These are phyloP conservation scores for Orthonevra nobilis DNA, from an alignment of 2,888 invertebrate genomes.

Conservation along the genomic window DNA sequence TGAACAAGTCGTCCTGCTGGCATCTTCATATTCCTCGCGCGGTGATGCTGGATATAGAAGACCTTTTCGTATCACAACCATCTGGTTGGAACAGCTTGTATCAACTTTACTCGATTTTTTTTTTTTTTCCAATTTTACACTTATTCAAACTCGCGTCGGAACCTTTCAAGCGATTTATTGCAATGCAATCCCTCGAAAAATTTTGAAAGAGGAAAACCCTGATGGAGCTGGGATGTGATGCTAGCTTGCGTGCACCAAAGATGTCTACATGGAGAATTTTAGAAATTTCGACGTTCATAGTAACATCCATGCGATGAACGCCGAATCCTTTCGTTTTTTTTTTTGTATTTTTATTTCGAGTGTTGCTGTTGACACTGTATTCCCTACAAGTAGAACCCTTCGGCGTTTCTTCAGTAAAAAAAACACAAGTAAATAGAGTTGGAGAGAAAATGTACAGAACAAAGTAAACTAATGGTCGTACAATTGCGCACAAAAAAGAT, in stretches of 20 bases:
- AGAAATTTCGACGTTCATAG: constrained; percentile 34
- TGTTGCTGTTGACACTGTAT: constrained; percentile 12
- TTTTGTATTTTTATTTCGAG: not conserved
- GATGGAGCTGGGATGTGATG: constrained; percentile 46
- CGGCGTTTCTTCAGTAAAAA: not conserved
- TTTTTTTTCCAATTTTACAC: constrained; percentile 60
- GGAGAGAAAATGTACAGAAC: constrained; percentile 43
- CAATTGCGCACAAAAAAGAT: constrained; percentile 37
- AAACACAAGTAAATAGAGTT: not conserved
- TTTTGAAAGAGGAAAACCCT: constrained; percentile 58
- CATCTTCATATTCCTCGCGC: constrained; percentile 42
- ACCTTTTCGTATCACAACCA: constrained; percentile 32
- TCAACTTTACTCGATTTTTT: constrained; percentile 15
- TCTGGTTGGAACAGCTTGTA: constrained; percentile 64
- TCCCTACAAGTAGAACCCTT: constrained; percentile 8
- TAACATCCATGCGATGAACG: constrained; percentile 30
- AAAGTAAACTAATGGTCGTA: constrained; percentile 64
- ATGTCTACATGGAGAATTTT: constrained; percentile 34
- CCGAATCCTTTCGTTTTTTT: not conserved
- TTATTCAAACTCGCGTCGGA: constrained; percentile 59
- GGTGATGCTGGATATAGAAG: not conserved
- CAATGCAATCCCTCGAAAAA: constrained; percentile 64
- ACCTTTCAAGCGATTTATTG: constrained; percentile 68
- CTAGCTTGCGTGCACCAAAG: constrained; percentile 30
- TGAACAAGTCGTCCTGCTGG: constrained; percentile 60